Evolutionary conservation across 1,140 invertebrate genomes (phyloP), one percentile per base, ranked within the genome.

Genomic region (Tetramorium alpestre): DNA sequence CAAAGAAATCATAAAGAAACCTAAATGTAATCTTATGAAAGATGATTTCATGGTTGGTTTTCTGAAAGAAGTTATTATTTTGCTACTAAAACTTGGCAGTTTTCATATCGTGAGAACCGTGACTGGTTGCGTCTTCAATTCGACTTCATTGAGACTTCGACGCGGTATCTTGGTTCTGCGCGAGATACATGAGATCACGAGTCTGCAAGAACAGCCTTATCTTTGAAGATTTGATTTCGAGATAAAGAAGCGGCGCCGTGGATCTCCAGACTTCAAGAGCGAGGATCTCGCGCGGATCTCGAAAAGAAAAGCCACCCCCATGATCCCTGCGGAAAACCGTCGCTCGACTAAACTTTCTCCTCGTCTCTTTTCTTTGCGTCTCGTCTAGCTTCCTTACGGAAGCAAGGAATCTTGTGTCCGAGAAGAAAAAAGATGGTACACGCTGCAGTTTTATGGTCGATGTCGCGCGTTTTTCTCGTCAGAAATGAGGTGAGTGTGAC

Each of bases 211-310:
- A 73, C 67, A 82, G 47, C 41, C 69, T 84, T 84, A 84, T 84
- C 80, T 84, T 73, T 60, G 80, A 84, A 84, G 80, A 84, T 84
- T 84, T 84, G 80, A 84, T 84, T 84, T 84, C 54, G 44, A 73
- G 80, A 84, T 84, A 84, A 84, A 84, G 54, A 10, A 84, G 69
- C 54, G 41, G 33, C 28, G 28, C 28, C 41, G 54, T 73, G 11
- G 67, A 84, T 73, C 67, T 60, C 44, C 11, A 60, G 67, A 82
- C 80, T 73, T 84, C 67, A 49, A 60, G 78, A 81, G 28, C 54
- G 38, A 49, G 18, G 54, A 84, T 73, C 54, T 84, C 54, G 54
- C 80, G 41, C 18, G 67, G 41, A 82, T 82, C 80, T 73, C 54
- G 38, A 75, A 84, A 81, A 84, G 69, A 73, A 84, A 84, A 84